These are phyloP conservation scores for Mobula birostris DNA, from an alignment of 2,113 vertebrate species.

Conservation along the genomic window DNA sequence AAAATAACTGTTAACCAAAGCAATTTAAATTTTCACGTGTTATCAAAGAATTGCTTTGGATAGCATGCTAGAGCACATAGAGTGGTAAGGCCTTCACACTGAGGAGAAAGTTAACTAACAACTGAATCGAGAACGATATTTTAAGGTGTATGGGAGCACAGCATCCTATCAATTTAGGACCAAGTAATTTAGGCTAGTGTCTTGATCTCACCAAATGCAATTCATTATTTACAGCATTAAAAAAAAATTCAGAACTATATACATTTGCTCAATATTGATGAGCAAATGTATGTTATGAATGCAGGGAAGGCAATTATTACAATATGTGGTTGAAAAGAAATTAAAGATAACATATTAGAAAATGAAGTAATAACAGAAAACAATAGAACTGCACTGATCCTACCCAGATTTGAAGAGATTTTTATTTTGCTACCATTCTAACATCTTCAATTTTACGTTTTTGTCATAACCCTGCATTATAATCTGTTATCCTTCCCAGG, in stretches of 20 bases:
- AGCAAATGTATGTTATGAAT: not conserved
- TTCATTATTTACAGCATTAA: slow-evolving; percentile 11
- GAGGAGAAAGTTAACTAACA: not conserved
- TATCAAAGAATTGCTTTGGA: not conserved
- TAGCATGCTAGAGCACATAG: not conserved
- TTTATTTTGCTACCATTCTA: not conserved
- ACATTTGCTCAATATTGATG: not conserved
- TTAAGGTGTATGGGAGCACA: not conserved
- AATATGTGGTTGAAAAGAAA: not conserved
- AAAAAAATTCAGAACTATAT: not conserved
- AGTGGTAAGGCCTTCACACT: not conserved
- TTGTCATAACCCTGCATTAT: not conserved
- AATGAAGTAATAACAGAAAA: not conserved
- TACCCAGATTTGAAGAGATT: not conserved
- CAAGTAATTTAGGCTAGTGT: not conserved
- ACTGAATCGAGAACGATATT: not conserved
- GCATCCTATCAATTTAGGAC: not conserved
- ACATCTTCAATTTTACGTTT: not conserved
- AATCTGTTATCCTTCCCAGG: not conserved
- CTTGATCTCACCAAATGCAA: not conserved
- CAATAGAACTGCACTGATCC: not conserved
- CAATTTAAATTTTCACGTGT: not conserved
- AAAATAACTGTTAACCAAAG: not conserved
- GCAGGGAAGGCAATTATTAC: not conserved
- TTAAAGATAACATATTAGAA: not conserved